These are phyloP conservation scores for Argynnis bischoffii DNA, from an alignment of 2,888 invertebrate species.

Conservation along the genomic window DNA sequence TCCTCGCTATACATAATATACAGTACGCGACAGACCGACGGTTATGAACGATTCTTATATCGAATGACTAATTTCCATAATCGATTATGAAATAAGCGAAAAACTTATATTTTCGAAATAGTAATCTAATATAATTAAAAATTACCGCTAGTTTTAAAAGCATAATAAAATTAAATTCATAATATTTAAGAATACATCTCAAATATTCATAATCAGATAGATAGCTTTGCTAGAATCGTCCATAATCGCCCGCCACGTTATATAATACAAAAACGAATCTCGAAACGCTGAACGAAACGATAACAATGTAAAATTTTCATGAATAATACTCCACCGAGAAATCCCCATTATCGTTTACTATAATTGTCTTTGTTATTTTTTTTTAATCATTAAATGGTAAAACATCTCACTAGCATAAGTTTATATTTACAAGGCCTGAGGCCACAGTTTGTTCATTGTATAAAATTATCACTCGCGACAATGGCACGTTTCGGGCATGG, in stretches of 20 bases:
- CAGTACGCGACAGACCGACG: conserved; percentile 36
- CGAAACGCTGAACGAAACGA: conserved; percentile 60
- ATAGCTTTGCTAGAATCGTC: not conserved
- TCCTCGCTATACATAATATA: conserved; percentile 47
- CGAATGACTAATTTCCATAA: not conserved
- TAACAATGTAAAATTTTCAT: conserved; percentile 68
- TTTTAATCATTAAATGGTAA: conserved; percentile 70
- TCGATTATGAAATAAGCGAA: not conserved
- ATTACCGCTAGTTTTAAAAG: not conserved
- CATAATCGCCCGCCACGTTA: conserved; percentile 35
- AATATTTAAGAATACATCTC: conserved; percentile 1
- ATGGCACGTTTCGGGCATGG: conserved; percentile 54
- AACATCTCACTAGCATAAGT: conserved; percentile 77
- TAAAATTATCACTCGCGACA: conserved; percentile 74
- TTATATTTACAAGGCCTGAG: conserved; percentile 72
- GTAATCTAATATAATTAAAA: no score
- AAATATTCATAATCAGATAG: conserved; percentile 2
- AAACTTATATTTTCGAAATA: no score
- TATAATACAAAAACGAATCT: conserved; percentile 55
- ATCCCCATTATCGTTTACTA: conserved; percentile 64
- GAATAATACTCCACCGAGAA: conserved; percentile 64
- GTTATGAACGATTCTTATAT: conserved; percentile 5
- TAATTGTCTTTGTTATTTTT: conserved; percentile 69
- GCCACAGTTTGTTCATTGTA: conserved; percentile 75
- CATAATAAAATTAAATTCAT: conserved; percentile 1